Evolutionary conservation across 1,140 invertebrate species (phyloP), one percentile per base, ranked within the genome.

Genomic region (Diachasmimorpha longicaudata): DNA sequence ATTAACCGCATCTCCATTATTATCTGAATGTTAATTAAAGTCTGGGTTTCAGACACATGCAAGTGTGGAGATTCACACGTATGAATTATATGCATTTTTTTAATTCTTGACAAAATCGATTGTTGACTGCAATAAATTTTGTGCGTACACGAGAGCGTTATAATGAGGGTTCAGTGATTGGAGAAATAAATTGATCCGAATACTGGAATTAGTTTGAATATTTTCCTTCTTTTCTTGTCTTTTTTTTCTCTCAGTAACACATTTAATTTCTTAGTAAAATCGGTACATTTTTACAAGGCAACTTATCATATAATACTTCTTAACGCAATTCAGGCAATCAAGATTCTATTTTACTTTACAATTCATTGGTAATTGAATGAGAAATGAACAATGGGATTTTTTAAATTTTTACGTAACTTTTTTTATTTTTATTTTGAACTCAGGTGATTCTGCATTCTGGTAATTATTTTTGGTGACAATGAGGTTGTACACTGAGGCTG

Each of bases 201-300:
- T 19, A 63, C 58, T 8, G 21, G 6, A 63, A 23, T 63, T 63
- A 63, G 25, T 63, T 63, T 69, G 25, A 44, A 70, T 25, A 46
- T 48, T 70, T 48, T 70, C 42, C 23, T 71, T 25, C 19, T 31
- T 68, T 21, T 68, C 16, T 37, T 69, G 52, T 14, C 21, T 36
- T 55, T 42, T 63, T 79, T 82, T 82, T 80, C 78, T 83, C 83
- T 84, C 67, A 82, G 71, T 83, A 84, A 84, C 82, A 83, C 81
- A 84, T 83, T 84, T 84, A 84, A 83, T 84, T 83, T 83, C 83
- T 82, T 81, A 81, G 81, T 84, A 82, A 84, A 84, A 81, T 83
- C 81, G 82, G 79, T 84, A 84, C 83, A 84, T 84, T 83, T 84
- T 83, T 84, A 84, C 83, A 84, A 84, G 83, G 82, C 81, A 84